Evolutionary conservation across 2,888 invertebrate genomes (phyloP).

Genomic region (Creontiades dilutus): DNA sequence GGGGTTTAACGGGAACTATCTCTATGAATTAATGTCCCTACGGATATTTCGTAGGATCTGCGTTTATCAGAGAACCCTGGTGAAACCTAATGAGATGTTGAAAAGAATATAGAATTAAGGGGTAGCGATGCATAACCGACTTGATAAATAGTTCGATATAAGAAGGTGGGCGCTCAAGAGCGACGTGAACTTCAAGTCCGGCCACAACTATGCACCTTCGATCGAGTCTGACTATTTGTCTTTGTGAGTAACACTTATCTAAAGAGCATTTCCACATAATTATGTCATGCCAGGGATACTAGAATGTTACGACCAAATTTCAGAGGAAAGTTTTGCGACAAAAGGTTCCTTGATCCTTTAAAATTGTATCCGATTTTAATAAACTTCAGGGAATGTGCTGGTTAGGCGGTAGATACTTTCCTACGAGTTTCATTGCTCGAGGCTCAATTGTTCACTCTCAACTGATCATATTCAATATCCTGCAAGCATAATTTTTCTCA

Average conservation of each 20-base stretch:
- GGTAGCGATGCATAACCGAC: neutral
- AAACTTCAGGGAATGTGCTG: too few species aligned
- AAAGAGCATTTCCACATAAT: neutral
- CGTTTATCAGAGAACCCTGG: neutral
- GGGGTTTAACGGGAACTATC: neutral
- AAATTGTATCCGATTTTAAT: too few species aligned
- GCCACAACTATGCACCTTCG: neutral
- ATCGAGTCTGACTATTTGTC: neutral
- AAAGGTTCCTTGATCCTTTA: too few species aligned
- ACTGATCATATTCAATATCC: too few species aligned
- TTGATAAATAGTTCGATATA: neutral
- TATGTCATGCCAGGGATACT: too few species aligned
- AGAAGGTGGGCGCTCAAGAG: neutral
- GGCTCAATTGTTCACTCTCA: too few species aligned
- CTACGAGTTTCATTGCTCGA: too few species aligned
- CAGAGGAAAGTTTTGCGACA: too few species aligned
- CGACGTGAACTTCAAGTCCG: neutral
- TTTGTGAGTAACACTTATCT: neutral
- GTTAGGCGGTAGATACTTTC: too few species aligned
- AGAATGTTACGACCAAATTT: too few species aligned
- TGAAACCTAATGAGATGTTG: conserved; percentile 6
- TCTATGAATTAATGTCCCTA: neutral
- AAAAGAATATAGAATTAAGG: conserved; percentile 30
- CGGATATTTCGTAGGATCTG: neutral
- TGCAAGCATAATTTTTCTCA: too few species aligned